phyloP scores from a whole-genome alignment of 2,113 vertebrate species.

The Alaudala cheleensis region DNA sequence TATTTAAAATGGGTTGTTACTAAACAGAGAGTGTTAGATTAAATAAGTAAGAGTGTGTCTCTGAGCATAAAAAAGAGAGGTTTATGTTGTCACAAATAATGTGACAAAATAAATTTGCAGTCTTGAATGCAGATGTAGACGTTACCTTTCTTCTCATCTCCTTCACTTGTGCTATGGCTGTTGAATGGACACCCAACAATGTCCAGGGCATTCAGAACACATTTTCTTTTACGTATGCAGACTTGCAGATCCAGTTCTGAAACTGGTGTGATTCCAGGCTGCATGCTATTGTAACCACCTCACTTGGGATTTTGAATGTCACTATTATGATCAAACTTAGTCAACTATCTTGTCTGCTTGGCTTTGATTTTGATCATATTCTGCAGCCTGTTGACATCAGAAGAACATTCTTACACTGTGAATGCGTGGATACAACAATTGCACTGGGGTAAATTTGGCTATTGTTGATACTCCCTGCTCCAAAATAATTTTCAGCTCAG shows the following conservation, averaged over 20 bases:
- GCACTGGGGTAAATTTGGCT: neutral
- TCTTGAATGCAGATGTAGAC: neutral
- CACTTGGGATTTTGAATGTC: neutral
- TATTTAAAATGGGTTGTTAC: neutral
- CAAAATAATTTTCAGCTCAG: neutral
- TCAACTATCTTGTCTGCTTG: neutral
- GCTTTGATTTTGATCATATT: neutral
- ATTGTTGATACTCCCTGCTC: neutral
- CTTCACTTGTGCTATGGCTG: neutral
- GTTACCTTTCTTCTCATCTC: neutral
- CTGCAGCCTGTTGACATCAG: neutral
- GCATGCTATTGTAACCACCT: neutral
- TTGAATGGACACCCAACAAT: neutral
- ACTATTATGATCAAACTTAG: neutral
- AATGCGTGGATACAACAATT: neutral
- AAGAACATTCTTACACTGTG: neutral
- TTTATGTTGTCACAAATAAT: neutral
- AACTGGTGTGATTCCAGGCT: neutral
- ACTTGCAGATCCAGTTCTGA: neutral
- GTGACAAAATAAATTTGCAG: neutral
- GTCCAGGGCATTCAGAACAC: fast-evolving
- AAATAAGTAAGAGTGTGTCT: neutral
- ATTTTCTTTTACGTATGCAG: fast-evolving
- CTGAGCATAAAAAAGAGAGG: neutral
- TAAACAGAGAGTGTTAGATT: neutral